These are phyloP conservation scores for Meliscaeva auricollis DNA, from an alignment of 2,888 invertebrate species.

Conservation along the genomic window DNA sequence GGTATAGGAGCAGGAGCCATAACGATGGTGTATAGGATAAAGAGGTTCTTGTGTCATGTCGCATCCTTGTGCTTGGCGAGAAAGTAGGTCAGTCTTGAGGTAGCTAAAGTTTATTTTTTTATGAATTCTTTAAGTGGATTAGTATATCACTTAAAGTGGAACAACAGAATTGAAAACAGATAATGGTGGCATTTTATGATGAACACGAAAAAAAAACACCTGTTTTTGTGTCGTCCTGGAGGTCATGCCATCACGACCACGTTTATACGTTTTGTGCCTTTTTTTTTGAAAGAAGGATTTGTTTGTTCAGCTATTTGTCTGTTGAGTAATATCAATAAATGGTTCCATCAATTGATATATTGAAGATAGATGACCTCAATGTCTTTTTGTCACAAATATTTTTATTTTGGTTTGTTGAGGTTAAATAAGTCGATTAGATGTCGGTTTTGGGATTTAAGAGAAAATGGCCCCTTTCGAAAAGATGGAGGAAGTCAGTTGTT, in stretches of 20 bases:
- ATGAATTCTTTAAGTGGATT: slow-evolving; percentile 27
- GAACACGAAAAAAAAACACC: slow-evolving; percentile 4
- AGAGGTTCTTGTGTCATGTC: slow-evolving; percentile 33
- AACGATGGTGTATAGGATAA: slow-evolving; percentile 9
- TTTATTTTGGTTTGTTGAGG: too few species aligned
- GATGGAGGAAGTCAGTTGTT: too few species aligned
- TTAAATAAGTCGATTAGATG: too few species aligned
- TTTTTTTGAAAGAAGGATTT: neutral
- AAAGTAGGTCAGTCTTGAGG: slow-evolving; percentile 39
- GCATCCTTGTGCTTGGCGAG: neutral
- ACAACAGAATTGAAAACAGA: slow-evolving; percentile 26
- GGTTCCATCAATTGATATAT: too few species aligned
- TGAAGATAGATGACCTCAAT: too few species aligned
- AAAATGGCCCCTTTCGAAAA: too few species aligned
- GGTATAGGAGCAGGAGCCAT: neutral
- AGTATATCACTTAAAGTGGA: slow-evolving; percentile 37
- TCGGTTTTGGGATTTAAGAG: too few species aligned
- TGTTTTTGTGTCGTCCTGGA: slow-evolving; percentile 9
- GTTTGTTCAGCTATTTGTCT: neutral
- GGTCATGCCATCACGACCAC: slow-evolving; percentile 4
- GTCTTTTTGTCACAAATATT: too few species aligned
- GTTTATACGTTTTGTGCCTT: too few species aligned
- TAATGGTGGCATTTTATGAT: slow-evolving; percentile 15
- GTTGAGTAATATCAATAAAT: slow-evolving; percentile 1
- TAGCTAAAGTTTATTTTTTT: slow-evolving; percentile 2